Evolutionary conservation across 2,888 invertebrate genomes (phyloP).

Genomic region (Lochmaea crataegi): DNA sequence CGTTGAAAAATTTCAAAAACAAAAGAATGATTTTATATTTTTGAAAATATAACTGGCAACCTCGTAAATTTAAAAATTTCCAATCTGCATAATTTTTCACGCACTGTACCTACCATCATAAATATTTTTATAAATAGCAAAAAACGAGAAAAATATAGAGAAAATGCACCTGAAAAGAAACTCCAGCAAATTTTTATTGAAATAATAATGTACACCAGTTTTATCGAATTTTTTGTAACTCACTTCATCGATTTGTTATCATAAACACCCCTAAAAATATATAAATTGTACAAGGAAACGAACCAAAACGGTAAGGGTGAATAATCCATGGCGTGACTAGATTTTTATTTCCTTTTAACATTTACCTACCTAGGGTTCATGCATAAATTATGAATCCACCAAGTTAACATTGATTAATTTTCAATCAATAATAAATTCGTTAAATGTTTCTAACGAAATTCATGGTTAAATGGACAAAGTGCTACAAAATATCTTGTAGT

Average conservation of each 20-base stretch:
- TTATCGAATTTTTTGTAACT: neutral
- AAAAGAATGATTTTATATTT: no score
- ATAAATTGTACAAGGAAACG: slow-evolving; percentile 18
- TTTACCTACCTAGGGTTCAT: neutral
- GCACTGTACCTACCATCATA: no score
- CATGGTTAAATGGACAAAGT: neutral
- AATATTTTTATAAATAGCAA: no score
- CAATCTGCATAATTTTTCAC: no score
- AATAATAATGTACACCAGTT: no score
- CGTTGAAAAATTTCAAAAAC: no score
- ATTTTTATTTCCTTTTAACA: slow-evolving; percentile 11
- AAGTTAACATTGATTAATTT: neutral
- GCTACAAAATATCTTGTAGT: no score
- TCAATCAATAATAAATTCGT: neutral
- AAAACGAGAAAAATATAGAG: no score
- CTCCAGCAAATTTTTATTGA: no score
- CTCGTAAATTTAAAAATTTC: no score
- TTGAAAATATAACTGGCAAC: no score
- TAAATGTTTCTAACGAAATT: neutral
- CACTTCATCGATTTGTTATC: neutral
- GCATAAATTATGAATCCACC: slow-evolving; percentile 11
- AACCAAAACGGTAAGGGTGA: slow-evolving; percentile 11
- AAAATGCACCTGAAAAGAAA: no score
- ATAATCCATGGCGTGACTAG: slow-evolving; percentile 16
- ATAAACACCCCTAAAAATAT: neutral